Evolutionary conservation across 1,140 invertebrate genomes (phyloP), one percentile per base, ranked within the genome.

Genomic region (Melipona quadrifasciata): DNA sequence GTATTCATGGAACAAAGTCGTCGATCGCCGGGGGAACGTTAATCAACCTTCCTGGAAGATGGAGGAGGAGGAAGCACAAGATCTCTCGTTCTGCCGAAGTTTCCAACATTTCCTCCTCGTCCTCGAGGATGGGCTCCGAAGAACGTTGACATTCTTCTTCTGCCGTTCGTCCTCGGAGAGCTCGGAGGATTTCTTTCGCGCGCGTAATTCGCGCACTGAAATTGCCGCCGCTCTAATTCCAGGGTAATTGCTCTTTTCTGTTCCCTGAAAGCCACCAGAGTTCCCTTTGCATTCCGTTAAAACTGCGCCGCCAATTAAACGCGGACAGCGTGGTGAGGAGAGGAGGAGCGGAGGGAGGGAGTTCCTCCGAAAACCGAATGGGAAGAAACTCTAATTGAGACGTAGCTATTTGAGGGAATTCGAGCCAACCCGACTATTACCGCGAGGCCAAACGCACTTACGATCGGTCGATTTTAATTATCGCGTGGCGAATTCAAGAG

Each of bases 341-440:
- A 21, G 47, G 71, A 4, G 2, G 4, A 47, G 34, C 11, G 14
- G 34, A 19, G 67, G 10, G 67, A 39, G 34, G 14, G 17, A 67
- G 39, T 47, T 8, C 39, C 55, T 14, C 5, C 27, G 34, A 31
- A 51, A 64, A 34, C 51, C 2, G 17, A 34, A 5, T 2, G 47
- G n/a, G 51, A n/a, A 57, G 82, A 55, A 72, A 31, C 74, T 83
- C 91, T 94, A 94, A 94, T 94, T 94, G 93, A 94, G 93, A 94
- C 90, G 86, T 94, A 93, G 90, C 89, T 91, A 93, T 92, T 93
- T 90, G 87, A 87, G 85, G 87, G 90, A 92, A 89, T 86, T 89
- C 80, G 55, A 76, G 51, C 85, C 86, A 92, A 89, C 27, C 91
- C 90, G 39, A 80, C 91, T 81, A 91, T 93, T 92, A 93, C 72